Evolutionary conservation across 2,113 vertebrate genomes (phyloP), one percentile per base, ranked within the genome.

Genomic region (Elephas maximus): DNA sequence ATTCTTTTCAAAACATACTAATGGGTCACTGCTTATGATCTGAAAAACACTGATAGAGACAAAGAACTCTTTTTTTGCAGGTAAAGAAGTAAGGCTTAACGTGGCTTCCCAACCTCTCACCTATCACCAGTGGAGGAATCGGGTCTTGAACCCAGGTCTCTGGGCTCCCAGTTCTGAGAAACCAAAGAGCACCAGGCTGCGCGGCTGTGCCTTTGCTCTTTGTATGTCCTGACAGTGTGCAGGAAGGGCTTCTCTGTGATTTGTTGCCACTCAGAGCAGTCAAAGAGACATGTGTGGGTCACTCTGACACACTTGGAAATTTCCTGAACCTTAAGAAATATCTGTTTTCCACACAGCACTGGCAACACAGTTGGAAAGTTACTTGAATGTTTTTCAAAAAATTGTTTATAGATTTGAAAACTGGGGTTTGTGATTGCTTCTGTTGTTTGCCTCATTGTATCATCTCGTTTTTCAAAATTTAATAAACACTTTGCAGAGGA

Each of bases 401-500:
- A 92, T 97, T 98, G 98, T 98, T 98, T 97, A 97, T 98, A 96
- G 96, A 97, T 97, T 95, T 91, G 84, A 98, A 96, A 96, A 97
- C 96, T 96, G 93, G 97, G 94, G 88, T 96, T 97, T 97, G 92
- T 73, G 91, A 93, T 97, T 98, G 96, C 98, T 98, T 98, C 98
- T 98, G 98, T 98, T 97, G 96, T 97, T 98, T 97, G 96, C 92
- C 82, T 98, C 96, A 96, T 97, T 90, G 91, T 96, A 98, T 96
- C 97, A 95, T 97, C 86, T 98, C 91, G 1, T 96, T 98, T 97
- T 95, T 97, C 94, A 97, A 97, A 98, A 98, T 97, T 97, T 97
- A 97, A 98, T 97, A 98, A 98, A 98, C 97, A 98, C 96, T 97
- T 98, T 96, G 76, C 76, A 93, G 95, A 98, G 94, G 95, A 97